A percentile compares a stretch with the other conserved stretches of the same genome.
These are phyloP conservation scores for Melitaea cinxia DNA, from an alignment of 1,140 invertebrate species.

Conservation along the genomic window DNA sequence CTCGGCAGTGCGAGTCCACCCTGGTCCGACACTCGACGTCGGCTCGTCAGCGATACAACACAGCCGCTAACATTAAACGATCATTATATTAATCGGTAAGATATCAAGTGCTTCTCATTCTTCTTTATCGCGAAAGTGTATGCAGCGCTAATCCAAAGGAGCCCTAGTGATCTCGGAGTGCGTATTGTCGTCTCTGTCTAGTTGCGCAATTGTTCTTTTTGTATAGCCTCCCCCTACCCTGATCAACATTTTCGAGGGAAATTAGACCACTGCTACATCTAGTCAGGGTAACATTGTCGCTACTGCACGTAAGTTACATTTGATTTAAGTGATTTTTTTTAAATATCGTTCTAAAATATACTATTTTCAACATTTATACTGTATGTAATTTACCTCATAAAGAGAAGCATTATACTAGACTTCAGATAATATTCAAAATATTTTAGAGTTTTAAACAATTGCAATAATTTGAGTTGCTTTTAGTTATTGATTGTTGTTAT, in stretches of 20 bases:
- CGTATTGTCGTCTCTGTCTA: conserved; percentile 43
- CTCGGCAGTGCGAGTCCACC: conserved; percentile 74
- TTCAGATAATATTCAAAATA: too few relatives aligned
- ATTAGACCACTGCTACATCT: conserved; percentile 51
- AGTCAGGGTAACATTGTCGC: conserved; percentile 55
- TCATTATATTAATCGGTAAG: conserved; percentile 79
- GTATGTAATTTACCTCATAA: too few relatives aligned
- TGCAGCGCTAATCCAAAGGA: conserved; percentile 15
- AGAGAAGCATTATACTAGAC: too few relatives aligned
- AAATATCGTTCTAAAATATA: too few relatives aligned
- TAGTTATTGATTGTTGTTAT: too few relatives aligned
- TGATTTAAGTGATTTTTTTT: conserved; percentile 4
- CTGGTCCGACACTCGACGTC: conserved; percentile 80
- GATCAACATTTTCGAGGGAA: conserved; percentile 52
- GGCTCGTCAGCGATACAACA: conserved; percentile 77
- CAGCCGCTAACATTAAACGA: conserved; percentile 68
- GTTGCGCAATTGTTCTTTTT: conserved; percentile 57
- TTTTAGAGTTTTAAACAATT: too few relatives aligned
- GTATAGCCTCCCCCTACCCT: conserved; percentile 42
- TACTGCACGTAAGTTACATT: conserved; percentile 66
- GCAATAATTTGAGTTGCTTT: too few relatives aligned
- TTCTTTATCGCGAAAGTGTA: conserved; percentile 45
- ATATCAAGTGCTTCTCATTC: conserved; percentile 49
- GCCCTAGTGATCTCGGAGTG: conserved; percentile 27
- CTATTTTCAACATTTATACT: too few relatives aligned